These are phyloP conservation scores for Lasius fuliginosus DNA, from an alignment of 2,888 invertebrate genomes.

Conservation along the genomic window DNA sequence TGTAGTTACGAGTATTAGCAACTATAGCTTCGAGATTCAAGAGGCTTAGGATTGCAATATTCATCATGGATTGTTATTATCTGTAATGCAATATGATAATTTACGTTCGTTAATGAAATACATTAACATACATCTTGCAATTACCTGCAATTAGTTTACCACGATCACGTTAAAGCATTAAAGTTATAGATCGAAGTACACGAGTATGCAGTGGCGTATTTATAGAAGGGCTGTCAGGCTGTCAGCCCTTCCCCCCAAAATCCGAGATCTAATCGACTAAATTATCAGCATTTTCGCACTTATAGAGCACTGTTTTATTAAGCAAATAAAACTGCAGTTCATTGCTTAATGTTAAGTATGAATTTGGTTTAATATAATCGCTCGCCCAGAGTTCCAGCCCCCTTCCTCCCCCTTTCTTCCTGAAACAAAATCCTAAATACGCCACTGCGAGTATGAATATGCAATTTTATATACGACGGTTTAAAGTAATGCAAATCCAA, in stretches of 20 bases:
- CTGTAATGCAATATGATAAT: conserved; percentile 6
- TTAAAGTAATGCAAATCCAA: background rate
- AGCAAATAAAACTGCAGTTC: too few relatives aligned
- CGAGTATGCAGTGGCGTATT: background rate
- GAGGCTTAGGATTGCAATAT: background rate
- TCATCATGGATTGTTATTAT: background rate
- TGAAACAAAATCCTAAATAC: too few relatives aligned
- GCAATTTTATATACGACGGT: background rate
- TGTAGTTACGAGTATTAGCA: background rate
- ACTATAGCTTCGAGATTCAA: background rate
- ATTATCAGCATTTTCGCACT: too few relatives aligned
- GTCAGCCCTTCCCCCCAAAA: too few relatives aligned
- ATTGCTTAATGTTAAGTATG: too few relatives aligned
- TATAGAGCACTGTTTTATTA: too few relatives aligned
- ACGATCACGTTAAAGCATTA: background rate
- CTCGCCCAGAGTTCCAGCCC: too few relatives aligned
- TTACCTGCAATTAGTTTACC: background rate
- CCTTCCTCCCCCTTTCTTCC: too few relatives aligned
- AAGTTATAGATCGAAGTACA: background rate
- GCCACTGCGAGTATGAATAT: background rate
- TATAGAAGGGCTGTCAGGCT: too few relatives aligned
- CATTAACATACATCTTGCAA: background rate
- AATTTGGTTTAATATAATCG: too few relatives aligned
- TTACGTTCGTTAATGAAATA: background rate
- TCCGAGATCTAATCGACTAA: too few relatives aligned